These are phyloP conservation scores for Gymnoscopelus braueri DNA, from an alignment of 2,797 vertebrate species.

Conservation along the genomic window DNA sequence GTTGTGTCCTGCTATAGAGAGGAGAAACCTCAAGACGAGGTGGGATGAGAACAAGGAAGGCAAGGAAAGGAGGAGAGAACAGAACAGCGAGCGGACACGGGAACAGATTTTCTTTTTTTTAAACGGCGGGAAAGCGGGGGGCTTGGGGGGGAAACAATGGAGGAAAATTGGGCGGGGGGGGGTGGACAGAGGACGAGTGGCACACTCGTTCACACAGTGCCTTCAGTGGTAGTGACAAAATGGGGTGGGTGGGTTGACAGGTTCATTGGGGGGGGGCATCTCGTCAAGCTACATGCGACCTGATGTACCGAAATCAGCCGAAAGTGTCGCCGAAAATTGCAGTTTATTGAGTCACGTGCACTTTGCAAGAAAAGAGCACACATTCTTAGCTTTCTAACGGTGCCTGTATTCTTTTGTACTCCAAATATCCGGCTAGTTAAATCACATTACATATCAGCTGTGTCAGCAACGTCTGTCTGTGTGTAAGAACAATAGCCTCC, in stretches of 20 bases:
- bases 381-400: too few relatives aligned
- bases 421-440: too few relatives aligned
- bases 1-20: constrained; percentile 62
- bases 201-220: constrained; percentile 51
- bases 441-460: too few relatives aligned
- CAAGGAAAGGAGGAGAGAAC: background rate
- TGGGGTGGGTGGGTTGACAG: constrained; percentile 30
- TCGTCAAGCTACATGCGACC: constrained; percentile 18
- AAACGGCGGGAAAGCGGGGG: constrained; percentile 18
- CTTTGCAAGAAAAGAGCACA: too few relatives aligned
- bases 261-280: constrained; percentile 5
- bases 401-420: too few relatives aligned
- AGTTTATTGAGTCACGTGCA: background rate
- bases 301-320: too few relatives aligned
- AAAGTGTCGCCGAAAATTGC: background rate
- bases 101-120: constrained; percentile 4
- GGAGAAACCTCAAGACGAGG: background rate
- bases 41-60: background rate
- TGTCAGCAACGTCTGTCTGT: too few relatives aligned
- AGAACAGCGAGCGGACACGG: background rate
- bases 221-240: constrained; percentile 53
- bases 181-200: constrained; percentile 2
- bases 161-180: background rate
- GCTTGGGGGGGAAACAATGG: background rate
- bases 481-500: too few relatives aligned